A percentile compares a stretch with the other conserved stretches of the same genome.
Evolutionary conservation across 2,888 invertebrate species (phyloP).

Genomic region (Calameuta filiformis): DNA sequence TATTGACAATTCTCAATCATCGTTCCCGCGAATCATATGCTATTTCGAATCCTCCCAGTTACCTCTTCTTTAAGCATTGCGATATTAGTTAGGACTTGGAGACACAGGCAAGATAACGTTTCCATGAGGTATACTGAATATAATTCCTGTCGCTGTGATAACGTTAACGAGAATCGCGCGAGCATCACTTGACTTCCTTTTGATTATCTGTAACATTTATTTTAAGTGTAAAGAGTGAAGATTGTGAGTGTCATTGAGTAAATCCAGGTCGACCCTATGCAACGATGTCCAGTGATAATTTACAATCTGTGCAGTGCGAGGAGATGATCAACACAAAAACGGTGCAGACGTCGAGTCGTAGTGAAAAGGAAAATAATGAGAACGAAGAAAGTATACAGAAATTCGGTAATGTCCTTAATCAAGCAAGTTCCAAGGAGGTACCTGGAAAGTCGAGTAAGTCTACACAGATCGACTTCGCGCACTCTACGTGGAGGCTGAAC

Average conservation of each 20-base stretch:
- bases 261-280: background rate
- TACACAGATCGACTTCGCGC: slow-evolving; percentile 54
- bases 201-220: background rate
- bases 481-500: slow-evolving; percentile 37
- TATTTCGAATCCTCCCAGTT: background rate
- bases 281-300: slow-evolving; percentile 31
- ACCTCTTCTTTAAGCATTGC: background rate
- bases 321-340: background rate
- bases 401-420: background rate
- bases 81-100: background rate
- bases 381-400: background rate
- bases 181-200: background rate
- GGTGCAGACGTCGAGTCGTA: background rate
- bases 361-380: background rate
- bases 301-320: slow-evolving; percentile 1
- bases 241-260: background rate
- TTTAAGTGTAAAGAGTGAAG: background rate
- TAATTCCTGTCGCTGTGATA: background rate
- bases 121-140: background rate
- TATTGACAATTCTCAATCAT: slow-evolving; percentile 3
- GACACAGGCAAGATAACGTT: background rate
- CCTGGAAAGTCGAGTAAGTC: slow-evolving; percentile 44
- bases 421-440: slow-evolving; percentile 3
- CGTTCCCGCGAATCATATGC: background rate
- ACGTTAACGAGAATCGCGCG: background rate